A percentile compares a stretch with the other conserved stretches of the same genome.
phyloP scores from a whole-genome alignment of 1,140 invertebrate genomes.

The Oryctes rhinoceros region DNA sequence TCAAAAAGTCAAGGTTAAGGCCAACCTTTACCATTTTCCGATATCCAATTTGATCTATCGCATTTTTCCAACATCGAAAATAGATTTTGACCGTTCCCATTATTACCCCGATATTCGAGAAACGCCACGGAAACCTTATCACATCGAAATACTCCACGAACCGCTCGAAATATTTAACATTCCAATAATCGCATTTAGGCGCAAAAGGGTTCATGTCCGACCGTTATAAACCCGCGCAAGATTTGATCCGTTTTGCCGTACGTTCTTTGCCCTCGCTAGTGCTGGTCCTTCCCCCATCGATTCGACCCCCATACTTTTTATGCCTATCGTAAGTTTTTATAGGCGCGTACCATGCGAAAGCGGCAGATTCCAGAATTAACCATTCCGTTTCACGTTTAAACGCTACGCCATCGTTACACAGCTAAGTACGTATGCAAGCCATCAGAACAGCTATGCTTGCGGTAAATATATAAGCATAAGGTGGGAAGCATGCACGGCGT shows the following conservation, averaged over 20 bases:
- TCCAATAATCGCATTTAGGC: slow-evolving; percentile 25
- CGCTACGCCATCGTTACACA: neutral
- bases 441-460: neutral
- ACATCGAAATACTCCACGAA: neutral
- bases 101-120: no score
- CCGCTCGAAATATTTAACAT: slow-evolving; percentile 13
- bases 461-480: neutral
- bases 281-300: neutral
- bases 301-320: neutral
- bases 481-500: neutral
- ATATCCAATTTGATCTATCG: no score
- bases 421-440: neutral
- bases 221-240: neutral
- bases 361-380: slow-evolving; percentile 4
- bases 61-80: no score
- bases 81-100: no score
- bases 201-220: neutral
- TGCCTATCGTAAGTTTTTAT: slow-evolving; percentile 9
- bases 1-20: no score
- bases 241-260: neutral
- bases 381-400: neutral
- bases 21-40: no score
- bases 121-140: no score
- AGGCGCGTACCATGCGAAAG: slow-evolving; percentile 3
- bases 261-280: neutral